phyloP scores from a whole-genome alignment of 1,140 invertebrate genomes.

The Cataglyphis hispanica region DNA sequence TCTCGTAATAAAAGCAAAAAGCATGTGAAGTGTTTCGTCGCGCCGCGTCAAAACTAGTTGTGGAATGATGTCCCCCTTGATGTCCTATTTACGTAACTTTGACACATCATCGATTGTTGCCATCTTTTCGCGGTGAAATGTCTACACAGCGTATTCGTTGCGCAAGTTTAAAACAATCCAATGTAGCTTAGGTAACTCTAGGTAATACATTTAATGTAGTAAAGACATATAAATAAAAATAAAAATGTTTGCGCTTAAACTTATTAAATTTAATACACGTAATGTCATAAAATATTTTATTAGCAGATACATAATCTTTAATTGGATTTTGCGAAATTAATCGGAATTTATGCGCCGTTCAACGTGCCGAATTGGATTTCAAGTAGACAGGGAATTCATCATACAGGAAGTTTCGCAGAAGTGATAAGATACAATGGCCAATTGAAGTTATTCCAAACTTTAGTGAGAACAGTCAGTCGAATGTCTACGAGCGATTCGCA shows the following conservation, averaged over 20 bases:
- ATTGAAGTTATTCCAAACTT: slow-evolving; percentile 29
- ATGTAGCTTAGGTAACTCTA: neutral
- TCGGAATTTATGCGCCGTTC: neutral
- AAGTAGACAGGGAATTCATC: neutral
- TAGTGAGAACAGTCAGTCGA: slow-evolving; percentile 5
- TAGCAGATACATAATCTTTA: neutral
- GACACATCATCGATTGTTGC: slow-evolving; percentile 3
- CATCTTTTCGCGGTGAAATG: neutral
- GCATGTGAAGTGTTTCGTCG: slow-evolving; percentile 68
- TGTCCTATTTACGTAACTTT: slow-evolving; percentile 47
- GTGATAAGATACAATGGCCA: slow-evolving; percentile 35
- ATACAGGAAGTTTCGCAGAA: slow-evolving; percentile 13
- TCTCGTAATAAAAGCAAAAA: slow-evolving; percentile 80
- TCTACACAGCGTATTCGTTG: neutral
- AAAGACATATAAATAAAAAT: neutral
- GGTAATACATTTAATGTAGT: neutral
- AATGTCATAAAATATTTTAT: neutral
- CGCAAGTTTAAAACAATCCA: slow-evolving; percentile 9
- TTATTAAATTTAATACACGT: neutral
- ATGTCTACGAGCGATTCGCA: neutral
- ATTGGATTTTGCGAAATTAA: neutral
- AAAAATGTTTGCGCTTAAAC: neutral
- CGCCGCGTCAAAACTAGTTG: slow-evolving; percentile 25
- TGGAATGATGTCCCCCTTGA: slow-evolving; percentile 60
- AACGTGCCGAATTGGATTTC: slow-evolving; percentile 34